Conservation (phyloP, 2,797 vertebrate genomes). For the Enteromius argenteus region DNA sequence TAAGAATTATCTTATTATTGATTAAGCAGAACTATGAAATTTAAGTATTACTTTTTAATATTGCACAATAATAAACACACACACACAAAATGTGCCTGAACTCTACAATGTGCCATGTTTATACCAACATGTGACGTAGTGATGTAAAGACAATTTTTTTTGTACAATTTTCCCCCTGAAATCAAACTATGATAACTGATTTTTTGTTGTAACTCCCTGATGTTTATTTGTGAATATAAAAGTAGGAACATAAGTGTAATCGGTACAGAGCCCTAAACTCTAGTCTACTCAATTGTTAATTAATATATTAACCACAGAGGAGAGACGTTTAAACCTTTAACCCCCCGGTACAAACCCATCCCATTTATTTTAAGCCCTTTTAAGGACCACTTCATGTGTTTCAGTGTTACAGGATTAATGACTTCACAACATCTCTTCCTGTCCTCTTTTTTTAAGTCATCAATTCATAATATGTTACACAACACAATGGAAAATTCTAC, state of each 20-base stretch:
- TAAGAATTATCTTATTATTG: neutral
- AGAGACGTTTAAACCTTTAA: conserved; percentile 9
- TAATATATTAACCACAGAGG: conserved; percentile 59
- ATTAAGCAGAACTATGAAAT: neutral
- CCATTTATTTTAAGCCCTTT: conserved; percentile 2
- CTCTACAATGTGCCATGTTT: neutral
- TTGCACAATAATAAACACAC: neutral
- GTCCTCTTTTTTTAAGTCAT: conserved; percentile 52
- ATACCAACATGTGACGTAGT: neutral
- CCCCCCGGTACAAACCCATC: neutral
- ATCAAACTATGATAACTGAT: neutral
- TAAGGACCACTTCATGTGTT: neutral
- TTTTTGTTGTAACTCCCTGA: neutral
- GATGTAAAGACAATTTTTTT: neutral
- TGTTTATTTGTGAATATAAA: neutral
- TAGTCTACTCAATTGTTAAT: conserved; percentile 47
- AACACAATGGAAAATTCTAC: conserved; percentile 26
- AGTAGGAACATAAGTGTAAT: neutral
- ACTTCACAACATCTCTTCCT: conserved; percentile 42
- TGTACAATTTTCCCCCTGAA: neutral
- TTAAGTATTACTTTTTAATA: neutral
- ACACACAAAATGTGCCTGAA: neutral
- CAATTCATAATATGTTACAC: conserved; percentile 40
- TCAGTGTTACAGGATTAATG: neutral
- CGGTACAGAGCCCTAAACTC: conserved; percentile 45